phyloP scores from a whole-genome alignment of 2,888 invertebrate species.

The Steinernema carpocapsae region DNA sequence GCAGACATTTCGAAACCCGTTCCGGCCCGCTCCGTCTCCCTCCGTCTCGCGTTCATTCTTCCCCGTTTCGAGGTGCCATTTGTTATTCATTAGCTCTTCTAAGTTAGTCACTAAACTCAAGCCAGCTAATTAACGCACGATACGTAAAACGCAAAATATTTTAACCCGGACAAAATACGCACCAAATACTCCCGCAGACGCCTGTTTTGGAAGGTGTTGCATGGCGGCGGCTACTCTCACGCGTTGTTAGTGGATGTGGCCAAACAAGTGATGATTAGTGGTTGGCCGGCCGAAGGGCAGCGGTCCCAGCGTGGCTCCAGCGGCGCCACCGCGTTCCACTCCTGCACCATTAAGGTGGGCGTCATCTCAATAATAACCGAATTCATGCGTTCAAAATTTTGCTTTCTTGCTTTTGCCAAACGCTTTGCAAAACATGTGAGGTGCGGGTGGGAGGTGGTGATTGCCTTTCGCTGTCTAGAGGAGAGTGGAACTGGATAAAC shows the following conservation, averaged over 20 bases:
- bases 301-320: background rate
- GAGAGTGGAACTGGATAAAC: too few species aligned
- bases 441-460: too few species aligned
- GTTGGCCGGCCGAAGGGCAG: background rate
- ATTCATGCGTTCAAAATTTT: background rate
- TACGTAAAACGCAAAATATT: background rate
- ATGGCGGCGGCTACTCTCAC: conserved; percentile 1
- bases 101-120: conserved; percentile 1
- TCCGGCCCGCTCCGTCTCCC: background rate
- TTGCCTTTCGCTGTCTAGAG: too few species aligned
- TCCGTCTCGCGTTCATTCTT: background rate
- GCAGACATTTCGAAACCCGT: background rate
- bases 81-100: conserved; percentile 17
- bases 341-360: conserved; percentile 23
- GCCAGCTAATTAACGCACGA: conserved; percentile 5
- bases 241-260: background rate
- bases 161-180: background rate
- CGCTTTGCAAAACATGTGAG: too few species aligned
- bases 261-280: background rate
- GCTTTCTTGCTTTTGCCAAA: background rate
- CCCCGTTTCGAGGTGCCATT: conserved; percentile 8
- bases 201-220: background rate
- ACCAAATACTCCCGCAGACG: background rate
- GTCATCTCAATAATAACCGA: conserved; percentile 23
- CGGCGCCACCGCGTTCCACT: background rate